phyloP scores from a whole-genome alignment of 2,888 invertebrate species.

The Polydesmus complanatus region DNA sequence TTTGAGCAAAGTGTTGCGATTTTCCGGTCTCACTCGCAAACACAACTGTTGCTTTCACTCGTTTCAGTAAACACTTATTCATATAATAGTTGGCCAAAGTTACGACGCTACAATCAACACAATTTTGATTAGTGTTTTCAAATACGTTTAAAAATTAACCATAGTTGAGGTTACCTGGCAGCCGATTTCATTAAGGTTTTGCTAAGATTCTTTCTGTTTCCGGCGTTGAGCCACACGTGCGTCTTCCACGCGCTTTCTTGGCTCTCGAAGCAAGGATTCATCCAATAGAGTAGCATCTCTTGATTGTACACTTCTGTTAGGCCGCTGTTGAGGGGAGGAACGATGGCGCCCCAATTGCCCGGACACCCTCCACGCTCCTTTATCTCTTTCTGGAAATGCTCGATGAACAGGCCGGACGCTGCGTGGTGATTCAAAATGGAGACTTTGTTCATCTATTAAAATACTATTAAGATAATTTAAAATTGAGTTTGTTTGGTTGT shows the following conservation, averaged over 20 bases:
- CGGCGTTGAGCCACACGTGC: constrained; percentile 84
- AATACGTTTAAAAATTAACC: no score
- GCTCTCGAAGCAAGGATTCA: constrained; percentile 80
- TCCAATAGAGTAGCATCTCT: constrained; percentile 44
- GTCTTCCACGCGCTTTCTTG: constrained; percentile 93
- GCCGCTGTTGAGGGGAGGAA: constrained; percentile 40
- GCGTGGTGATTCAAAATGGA: constrained; percentile 94
- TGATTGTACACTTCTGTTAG: constrained; percentile 43
- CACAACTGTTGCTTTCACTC: constrained; percentile 86
- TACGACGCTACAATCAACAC: background rate
- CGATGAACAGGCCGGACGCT: constrained; percentile 89
- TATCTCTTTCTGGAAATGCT: constrained; percentile 81
- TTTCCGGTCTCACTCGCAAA: constrained; percentile 94
- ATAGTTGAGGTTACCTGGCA: no score
- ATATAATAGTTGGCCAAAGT: background rate
- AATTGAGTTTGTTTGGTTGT: background rate
- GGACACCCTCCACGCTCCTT: constrained; percentile 66
- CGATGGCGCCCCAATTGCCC: constrained; percentile 70
- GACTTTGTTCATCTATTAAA: constrained; percentile 56
- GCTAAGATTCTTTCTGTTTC: no score
- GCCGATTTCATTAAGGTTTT: no score
- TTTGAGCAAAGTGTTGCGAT: constrained; percentile 86
- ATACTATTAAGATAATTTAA: background rate
- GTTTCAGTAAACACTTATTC: constrained; percentile 34
- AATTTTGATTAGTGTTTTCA: background rate